Evolutionary conservation across 2,888 invertebrate species (phyloP).

Genomic region (Chouioia cunea): DNA sequence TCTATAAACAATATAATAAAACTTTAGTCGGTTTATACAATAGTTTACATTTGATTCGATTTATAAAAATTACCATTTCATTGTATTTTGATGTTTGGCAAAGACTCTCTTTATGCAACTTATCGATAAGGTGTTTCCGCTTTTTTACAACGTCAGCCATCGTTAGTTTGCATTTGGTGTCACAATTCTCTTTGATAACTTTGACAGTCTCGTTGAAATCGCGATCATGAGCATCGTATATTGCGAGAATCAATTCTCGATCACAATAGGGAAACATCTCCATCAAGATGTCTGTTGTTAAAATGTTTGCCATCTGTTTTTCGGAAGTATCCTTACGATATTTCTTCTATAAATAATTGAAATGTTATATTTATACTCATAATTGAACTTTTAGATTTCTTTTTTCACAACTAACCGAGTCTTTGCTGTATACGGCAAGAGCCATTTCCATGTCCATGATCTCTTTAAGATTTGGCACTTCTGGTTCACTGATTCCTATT

Average conservation of each 20-base stretch:
- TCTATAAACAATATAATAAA: slow-evolving; percentile 24
- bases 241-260: slow-evolving; percentile 74
- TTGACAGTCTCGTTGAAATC: slow-evolving; percentile 78
- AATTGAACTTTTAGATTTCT: slow-evolving; percentile 19
- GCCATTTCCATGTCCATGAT: slow-evolving; percentile 85
- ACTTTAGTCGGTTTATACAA: neutral
- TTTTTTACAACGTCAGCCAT: slow-evolving; percentile 52
- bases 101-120: slow-evolving; percentile 51
- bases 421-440: slow-evolving; percentile 73
- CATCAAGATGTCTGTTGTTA: slow-evolving; percentile 79
- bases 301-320: slow-evolving; percentile 77
- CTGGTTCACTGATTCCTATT: slow-evolving; percentile 60
- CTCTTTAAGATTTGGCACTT: slow-evolving; percentile 74
- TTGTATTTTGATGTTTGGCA: slow-evolving; percentile 31
- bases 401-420: slow-evolving; percentile 66
- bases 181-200: slow-evolving; percentile 64
- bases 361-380: slow-evolving; percentile 10
- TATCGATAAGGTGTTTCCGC: slow-evolving; percentile 52
- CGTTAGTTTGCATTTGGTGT: slow-evolving; percentile 49
- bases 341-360: slow-evolving; percentile 53
- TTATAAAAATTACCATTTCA: slow-evolving; percentile 24
- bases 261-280: slow-evolving; percentile 80
- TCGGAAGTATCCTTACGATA: slow-evolving; percentile 73
- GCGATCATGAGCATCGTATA: slow-evolving; percentile 78
- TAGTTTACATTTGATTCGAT: neutral